phyloP scores from a whole-genome alignment of 2,888 invertebrate species.

The Erebia aethiops region DNA sequence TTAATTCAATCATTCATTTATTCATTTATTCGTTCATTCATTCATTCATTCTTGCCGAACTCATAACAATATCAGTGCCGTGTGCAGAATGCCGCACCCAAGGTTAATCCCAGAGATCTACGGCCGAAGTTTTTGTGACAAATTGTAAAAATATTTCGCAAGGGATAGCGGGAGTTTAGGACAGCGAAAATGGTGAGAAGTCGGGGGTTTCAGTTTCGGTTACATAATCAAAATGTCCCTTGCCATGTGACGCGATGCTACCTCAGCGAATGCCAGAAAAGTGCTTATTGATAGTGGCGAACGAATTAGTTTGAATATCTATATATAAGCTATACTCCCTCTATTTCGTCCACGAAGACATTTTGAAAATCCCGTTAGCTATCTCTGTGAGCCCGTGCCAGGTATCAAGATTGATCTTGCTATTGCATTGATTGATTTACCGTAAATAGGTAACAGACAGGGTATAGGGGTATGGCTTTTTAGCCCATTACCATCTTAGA shows the following conservation, averaged over 20 bases:
- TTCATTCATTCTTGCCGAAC: slow-evolving; percentile 30
- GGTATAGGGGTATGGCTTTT: too few species aligned
- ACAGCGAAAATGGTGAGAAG: slow-evolving; percentile 28
- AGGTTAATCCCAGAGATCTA: slow-evolving; percentile 41
- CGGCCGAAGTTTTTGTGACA: slow-evolving; percentile 41
- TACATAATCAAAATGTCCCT: slow-evolving; percentile 37
- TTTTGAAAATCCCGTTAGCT: too few species aligned
- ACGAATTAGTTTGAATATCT: slow-evolving; percentile 6
- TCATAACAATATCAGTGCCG: slow-evolving; percentile 46
- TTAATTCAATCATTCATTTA: too few species aligned
- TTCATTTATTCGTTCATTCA: too few species aligned
- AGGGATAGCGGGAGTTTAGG: slow-evolving; percentile 34
- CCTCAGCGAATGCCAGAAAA: not conserved
- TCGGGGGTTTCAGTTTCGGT: slow-evolving; percentile 29
- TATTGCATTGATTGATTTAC: too few species aligned
- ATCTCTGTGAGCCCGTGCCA: too few species aligned
- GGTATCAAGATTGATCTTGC: not conserved
- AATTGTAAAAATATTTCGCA: slow-evolving; percentile 45
- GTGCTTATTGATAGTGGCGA: not conserved
- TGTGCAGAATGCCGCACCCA: slow-evolving; percentile 35
- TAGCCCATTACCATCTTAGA: too few species aligned
- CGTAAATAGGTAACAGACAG: too few species aligned
- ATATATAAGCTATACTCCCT: not conserved
- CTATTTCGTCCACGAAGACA: too few species aligned
- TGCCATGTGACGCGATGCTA: slow-evolving; percentile 22